A percentile compares a stretch with the other conserved stretches of the same genome.
Conservation (phyloP, 2,113 vertebrate genomes). For the Setophaga petechia region DNA sequence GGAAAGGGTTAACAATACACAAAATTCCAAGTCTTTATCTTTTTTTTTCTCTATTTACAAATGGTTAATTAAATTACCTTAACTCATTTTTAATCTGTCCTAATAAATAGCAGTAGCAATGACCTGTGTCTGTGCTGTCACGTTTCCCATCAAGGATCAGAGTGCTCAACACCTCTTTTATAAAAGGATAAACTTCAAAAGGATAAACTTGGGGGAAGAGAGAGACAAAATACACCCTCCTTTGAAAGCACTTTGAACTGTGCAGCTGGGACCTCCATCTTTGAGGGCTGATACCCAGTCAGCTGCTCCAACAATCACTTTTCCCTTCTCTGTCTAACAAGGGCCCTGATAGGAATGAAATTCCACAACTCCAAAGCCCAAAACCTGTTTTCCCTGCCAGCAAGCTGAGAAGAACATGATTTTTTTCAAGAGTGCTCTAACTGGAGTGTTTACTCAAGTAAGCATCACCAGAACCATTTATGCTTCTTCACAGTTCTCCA, state of each 20-base stretch:
- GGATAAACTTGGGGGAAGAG: neutral
- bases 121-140: neutral
- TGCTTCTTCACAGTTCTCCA: neutral
- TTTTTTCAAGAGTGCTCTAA: slow-evolving; percentile 5
- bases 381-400: neutral
- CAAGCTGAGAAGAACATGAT: neutral
- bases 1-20: neutral
- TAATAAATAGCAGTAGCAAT: neutral
- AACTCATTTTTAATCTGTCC: neutral
- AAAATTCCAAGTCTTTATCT: neutral
- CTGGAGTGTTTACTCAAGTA: slow-evolving; percentile 32
- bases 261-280: neutral
- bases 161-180: neutral
- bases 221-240: neutral
- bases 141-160: neutral
- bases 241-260: neutral
- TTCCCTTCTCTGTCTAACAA: neutral
- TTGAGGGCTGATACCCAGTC: neutral
- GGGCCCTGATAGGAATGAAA: neutral
- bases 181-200: neutral
- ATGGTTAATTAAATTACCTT: neutral
- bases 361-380: neutral
- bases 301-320: neutral
- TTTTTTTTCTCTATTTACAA: neutral
- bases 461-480: neutral